Conservation (phyloP, 2,888 invertebrate species). For the Hirtodrosophila duncani region DNA sequence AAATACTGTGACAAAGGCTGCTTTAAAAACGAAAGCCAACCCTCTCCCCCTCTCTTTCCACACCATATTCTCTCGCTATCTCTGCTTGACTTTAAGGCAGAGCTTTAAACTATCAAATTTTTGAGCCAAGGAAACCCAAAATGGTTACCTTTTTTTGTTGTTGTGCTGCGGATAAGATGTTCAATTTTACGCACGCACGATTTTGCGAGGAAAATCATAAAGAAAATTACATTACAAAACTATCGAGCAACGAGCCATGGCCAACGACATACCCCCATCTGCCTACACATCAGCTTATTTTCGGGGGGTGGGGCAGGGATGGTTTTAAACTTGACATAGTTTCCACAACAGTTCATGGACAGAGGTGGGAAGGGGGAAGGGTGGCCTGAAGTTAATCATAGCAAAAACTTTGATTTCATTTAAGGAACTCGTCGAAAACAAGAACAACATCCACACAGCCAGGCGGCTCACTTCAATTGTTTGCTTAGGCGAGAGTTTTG, state of each 20-base stretch:
- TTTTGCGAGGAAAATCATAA: slow-evolving; percentile 56
- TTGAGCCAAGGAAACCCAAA: slow-evolving; percentile 32
- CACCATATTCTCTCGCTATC: slow-evolving; percentile 1
- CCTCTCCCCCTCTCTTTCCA: background rate
- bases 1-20: slow-evolving; percentile 36
- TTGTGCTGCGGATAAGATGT: slow-evolving; percentile 13
- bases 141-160: slow-evolving; percentile 8
- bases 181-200: slow-evolving; percentile 68
- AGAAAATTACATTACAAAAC: slow-evolving; percentile 59
- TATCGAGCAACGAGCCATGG: slow-evolving; percentile 58
- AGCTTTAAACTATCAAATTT: slow-evolving; percentile 30
- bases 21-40: slow-evolving; percentile 13
- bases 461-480: slow-evolving; percentile 43
- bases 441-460: slow-evolving; percentile 39
- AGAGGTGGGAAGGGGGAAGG: background rate
- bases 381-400: slow-evolving; percentile 48
- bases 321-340: slow-evolving; percentile 60
- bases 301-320: no score
- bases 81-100: slow-evolving; percentile 39
- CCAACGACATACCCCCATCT: slow-evolving; percentile 7
- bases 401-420: slow-evolving; percentile 58
- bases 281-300: background rate
- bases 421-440: slow-evolving; percentile 43
- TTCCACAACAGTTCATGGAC: slow-evolving; percentile 7
- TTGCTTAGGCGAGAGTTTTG: slow-evolving; percentile 38